Conservation (phyloP, 2,888 invertebrate species). For the Malachius bipustulatus region DNA sequence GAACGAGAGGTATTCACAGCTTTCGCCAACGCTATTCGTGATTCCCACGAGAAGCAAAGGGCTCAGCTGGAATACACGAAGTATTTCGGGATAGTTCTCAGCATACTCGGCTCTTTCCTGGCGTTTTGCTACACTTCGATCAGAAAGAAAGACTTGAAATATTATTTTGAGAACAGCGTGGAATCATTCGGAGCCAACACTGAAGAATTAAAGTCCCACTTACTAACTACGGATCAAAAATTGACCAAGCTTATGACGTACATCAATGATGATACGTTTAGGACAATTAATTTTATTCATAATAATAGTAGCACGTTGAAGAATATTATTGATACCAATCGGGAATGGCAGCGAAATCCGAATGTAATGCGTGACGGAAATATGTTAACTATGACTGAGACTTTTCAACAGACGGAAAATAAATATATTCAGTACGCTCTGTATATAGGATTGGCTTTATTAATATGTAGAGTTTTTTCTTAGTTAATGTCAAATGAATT, state of each 20-base stretch:
- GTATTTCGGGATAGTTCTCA: conserved; percentile 49
- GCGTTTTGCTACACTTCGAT: conserved; percentile 31
- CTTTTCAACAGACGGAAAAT: no score
- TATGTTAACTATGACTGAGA: no score
- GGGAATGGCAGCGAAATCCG: no score
- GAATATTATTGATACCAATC: no score
- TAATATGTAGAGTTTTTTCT: no score
- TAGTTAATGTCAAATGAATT: no score
- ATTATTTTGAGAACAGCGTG: conserved; percentile 25
- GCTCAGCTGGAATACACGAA: conserved; percentile 73
- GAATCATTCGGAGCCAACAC: not conserved
- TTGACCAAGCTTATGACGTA: not conserved
- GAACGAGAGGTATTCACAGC: conserved; percentile 64
- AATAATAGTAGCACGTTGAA: not conserved
- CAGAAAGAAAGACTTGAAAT: conserved; percentile 31
- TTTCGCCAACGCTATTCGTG: conserved; percentile 62
- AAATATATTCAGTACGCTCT: no score
- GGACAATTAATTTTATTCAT: not conserved
- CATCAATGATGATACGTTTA: not conserved
- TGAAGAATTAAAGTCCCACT: not conserved
- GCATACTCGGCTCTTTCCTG: conserved; percentile 32
- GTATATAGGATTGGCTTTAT: no score
- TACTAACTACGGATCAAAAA: not conserved
- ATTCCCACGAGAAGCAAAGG: conserved; percentile 73
- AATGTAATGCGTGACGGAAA: no score